Evolutionary conservation across 1,140 invertebrate species (phyloP).

Genomic region (Hycleus phaleratus): DNA sequence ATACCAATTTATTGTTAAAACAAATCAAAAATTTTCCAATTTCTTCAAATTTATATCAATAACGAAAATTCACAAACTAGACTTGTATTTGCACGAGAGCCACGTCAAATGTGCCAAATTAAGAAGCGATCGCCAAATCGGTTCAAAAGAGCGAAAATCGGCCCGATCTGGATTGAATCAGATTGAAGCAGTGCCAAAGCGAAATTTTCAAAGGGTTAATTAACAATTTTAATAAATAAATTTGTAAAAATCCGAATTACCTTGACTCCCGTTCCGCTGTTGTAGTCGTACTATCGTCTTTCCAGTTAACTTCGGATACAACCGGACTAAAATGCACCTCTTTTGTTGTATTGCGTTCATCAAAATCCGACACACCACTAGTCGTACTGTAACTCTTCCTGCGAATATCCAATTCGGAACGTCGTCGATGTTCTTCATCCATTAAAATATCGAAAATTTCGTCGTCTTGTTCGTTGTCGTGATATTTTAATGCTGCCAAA

Average conservation of each 20-base stretch:
- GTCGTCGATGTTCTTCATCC: conserved; percentile 42
- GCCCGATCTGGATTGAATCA: no score
- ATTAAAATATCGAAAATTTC: conserved; percentile 28
- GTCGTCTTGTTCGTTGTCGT: conserved; percentile 12
- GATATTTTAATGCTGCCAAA: conserved; percentile 41
- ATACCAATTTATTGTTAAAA: no score
- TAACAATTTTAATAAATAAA: conserved; percentile 2
- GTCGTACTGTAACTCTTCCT: conserved; percentile 36
- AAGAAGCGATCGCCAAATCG: not conserved
- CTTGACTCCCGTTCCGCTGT: conserved; percentile 30
- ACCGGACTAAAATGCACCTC: conserved; percentile 62
- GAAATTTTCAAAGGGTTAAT: not conserved
- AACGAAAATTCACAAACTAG: no score
- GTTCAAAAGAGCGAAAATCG: no score
- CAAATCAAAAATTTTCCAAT: no score
- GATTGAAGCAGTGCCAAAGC: no score
- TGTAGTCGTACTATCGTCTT: conserved; percentile 41
- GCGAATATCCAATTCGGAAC: conserved; percentile 46
- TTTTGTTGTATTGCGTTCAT: conserved; percentile 34
- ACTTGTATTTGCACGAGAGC: no score
- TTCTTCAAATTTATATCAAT: no score
- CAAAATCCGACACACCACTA: conserved; percentile 31
- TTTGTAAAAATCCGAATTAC: not conserved
- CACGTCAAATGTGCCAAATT: no score
- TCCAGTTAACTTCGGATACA: conserved; percentile 64